Evolutionary conservation across 2,797 vertebrate genomes (phyloP).

Genomic region (Pangasius larnaudii): DNA sequence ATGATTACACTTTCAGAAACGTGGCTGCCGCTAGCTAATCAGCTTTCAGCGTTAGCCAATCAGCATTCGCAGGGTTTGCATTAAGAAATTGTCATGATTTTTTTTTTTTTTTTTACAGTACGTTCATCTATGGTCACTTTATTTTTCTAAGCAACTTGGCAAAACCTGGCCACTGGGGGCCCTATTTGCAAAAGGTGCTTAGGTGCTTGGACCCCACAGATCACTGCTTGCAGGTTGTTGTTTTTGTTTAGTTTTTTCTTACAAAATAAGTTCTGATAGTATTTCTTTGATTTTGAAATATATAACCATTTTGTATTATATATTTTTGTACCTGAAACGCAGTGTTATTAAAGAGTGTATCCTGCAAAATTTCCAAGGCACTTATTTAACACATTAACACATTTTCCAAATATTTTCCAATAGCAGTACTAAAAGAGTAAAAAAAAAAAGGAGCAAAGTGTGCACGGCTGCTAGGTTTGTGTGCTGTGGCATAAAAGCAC

Average conservation of each 20-base stretch:
- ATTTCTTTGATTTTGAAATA: neutral
- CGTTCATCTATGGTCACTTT: neutral
- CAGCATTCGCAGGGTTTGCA: neutral
- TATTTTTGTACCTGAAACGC: neutral
- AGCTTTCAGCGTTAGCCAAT: neutral
- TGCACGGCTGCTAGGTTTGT: neutral
- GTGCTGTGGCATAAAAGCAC: neutral
- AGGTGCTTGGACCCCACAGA: neutral
- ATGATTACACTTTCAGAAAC: no score
- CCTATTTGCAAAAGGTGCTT: neutral
- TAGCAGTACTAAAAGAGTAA: neutral
- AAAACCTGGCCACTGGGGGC: neutral
- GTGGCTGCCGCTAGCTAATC: neutral
- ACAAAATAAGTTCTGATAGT: neutral
- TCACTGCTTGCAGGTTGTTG: neutral
- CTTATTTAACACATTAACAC: neutral
- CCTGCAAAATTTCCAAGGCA: neutral
- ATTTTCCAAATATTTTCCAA: neutral
- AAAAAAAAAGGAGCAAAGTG: neutral
- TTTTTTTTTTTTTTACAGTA: neutral
- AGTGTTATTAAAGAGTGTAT: neutral
- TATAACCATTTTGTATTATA: neutral
- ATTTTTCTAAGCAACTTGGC: neutral
- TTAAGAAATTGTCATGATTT: neutral
- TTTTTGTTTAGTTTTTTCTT: neutral